phyloP scores from a whole-genome alignment of 2,888 invertebrate genomes.

The Apamea epomidion region DNA sequence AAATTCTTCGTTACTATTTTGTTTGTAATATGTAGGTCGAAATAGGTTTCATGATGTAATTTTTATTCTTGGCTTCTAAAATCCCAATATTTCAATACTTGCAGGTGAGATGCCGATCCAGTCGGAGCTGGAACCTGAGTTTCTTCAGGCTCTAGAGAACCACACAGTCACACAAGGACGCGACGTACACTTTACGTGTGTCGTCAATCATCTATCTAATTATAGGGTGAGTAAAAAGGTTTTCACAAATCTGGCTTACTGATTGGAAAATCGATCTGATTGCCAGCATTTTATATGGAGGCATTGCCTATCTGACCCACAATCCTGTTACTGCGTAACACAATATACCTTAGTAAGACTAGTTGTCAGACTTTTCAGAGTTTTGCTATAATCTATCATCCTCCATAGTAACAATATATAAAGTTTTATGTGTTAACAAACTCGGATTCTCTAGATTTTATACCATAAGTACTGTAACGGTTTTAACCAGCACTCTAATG shows the following conservation, averaged over 20 bases:
- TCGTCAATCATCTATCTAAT: constrained; percentile 96
- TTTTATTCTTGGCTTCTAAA: not conserved
- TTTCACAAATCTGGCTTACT: not conserved
- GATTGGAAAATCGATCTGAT: not conserved
- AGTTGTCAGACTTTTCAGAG: not conserved
- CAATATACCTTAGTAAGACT: not conserved
- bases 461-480: too few species aligned
- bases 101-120: constrained; percentile 93
- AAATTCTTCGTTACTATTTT: not conserved
- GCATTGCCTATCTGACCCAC: not conserved
- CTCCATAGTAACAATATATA: not conserved
- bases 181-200: constrained; percentile 97
- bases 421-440: not conserved
- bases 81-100: constrained; percentile 52
- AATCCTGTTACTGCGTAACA: not conserved
- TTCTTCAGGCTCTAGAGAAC: constrained; percentile 96
- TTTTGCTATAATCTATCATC: not conserved
- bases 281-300: not conserved
- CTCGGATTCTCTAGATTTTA: not conserved
- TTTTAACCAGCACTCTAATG: not conserved
- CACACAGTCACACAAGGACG: constrained; percentile 96
- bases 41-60: not conserved
- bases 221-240: constrained; percentile 93
- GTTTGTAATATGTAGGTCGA: not conserved
- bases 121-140: constrained; percentile 93